Base-by-base conservation (phyloP, 2,797 vertebrate species). In the Lacerta bilineata region DNA sequence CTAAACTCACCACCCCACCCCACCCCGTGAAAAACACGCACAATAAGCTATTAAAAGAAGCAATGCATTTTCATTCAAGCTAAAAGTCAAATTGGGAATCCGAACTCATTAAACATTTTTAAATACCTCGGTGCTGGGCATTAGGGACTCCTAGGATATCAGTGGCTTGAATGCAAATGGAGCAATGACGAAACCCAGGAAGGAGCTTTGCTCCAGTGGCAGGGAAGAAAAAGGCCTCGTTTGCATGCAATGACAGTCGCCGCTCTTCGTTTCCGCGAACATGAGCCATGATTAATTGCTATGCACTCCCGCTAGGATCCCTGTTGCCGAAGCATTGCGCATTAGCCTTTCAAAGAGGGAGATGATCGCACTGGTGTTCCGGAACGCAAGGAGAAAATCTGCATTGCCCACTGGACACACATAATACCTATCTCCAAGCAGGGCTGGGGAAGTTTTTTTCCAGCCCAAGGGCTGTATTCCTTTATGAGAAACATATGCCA, bases 141-240 rank as follows among this genome's bases (percentile, higher is more conserved):
- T 46, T 75, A 84, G 59, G 64, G 23, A 86, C 85, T 13, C 84
- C 43, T 64, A 15, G 66, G 5, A 9, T 0, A 2, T 69, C 43
- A 87, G 84, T 55, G 25, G 72, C 36, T 61, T 89, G 90, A 91
- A 90, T 0, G 25, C 39, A 81, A 84, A 91, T 41, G 66, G 89
- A 88, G 1, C 23, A 39, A 72, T 18, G 10, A 20, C 8, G 36
- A 41, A 33, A 91, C 6, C 17, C 82, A 74, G 85, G 88, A 1
- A 84, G 1, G 4, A 33, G 27, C 17, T 15, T 74, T 43, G 46
- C 25, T 90, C 27, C 17, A 75, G 33, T 15, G 59, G 17, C 23
- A 39, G 29, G 0, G 84, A 88, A 80, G 66, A 13, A 55, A 55
- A 15, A 50, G 0, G 0, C 72, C 23, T n/a, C 25, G 6, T 36